These are phyloP conservation scores for Drosophila kepulauana DNA, from an alignment of 1,140 invertebrate species.

Conservation along the genomic window DNA sequence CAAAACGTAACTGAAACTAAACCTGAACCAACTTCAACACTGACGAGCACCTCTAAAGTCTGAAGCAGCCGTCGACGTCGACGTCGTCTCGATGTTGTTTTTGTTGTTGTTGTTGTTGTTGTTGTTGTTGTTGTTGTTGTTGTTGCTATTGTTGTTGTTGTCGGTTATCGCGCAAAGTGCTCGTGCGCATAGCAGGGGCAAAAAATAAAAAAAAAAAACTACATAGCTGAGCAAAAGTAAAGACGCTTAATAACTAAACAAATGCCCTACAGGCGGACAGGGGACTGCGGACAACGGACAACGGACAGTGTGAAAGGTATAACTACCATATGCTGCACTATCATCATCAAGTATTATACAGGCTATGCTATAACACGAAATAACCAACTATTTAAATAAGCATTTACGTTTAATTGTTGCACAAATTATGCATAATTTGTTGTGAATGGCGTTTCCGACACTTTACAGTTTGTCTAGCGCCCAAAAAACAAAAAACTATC, in stretches of 20 bases:
- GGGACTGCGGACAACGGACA: conserved; percentile 4
- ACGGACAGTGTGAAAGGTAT: conserved; percentile 66
- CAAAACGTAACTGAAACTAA: conserved; percentile 80
- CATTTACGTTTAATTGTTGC: conserved; percentile 68
- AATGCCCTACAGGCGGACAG: conserved; percentile 61
- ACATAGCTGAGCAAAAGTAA: conserved; percentile 53
- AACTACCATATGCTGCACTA: conserved; percentile 13
- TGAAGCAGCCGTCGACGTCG: conserved; percentile 21
- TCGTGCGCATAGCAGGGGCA: conserved; percentile 65
- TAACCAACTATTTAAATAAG: conserved; percentile 25
- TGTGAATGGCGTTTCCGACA: conserved; percentile 70
- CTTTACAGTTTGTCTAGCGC: conserved; percentile 35
- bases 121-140: conserved; percentile 6
- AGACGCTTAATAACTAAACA: conserved; percentile 74
- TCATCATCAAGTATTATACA: conserved; percentile 5
- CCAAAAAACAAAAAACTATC: conserved; percentile 7
- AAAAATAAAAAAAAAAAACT: conserved; percentile 23
- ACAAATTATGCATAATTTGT: conserved; percentile 71
- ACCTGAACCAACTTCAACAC: conserved; percentile 71
- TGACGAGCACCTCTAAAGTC: conserved; percentile 58
- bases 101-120: conserved; percentile 5
- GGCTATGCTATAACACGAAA: conserved; percentile 4
- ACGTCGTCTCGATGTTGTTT: conserved; percentile 8
- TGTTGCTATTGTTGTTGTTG: conserved; percentile 26
- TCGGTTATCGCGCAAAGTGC: conserved; percentile 74